phyloP scores from a whole-genome alignment of 2,888 invertebrate genomes.

The Heliconius cydno region DNA sequence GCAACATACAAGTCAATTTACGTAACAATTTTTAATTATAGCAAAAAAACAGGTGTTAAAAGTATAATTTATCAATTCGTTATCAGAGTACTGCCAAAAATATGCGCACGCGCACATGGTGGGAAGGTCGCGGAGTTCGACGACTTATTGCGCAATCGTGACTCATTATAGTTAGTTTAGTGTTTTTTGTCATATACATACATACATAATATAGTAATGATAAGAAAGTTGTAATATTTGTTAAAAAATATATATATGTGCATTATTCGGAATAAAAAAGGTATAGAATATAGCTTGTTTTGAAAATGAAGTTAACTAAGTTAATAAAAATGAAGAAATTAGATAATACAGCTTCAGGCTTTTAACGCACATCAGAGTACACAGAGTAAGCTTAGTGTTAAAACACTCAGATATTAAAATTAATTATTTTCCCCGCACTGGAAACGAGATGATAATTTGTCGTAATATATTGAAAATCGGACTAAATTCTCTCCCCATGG shows the following conservation, averaged over 20 bases:
- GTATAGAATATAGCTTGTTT: neutral
- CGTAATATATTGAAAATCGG: too few species aligned
- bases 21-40: neutral
- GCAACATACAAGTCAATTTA: neutral
- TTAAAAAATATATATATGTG: too few species aligned
- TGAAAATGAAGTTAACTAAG: neutral
- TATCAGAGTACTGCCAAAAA: slow-evolving; percentile 31
- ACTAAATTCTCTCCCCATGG: too few species aligned
- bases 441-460: too few species aligned
- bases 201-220: slow-evolving; percentile 15
- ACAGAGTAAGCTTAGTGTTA: too few species aligned
- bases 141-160: slow-evolving; percentile 57
- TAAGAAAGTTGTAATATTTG: slow-evolving; percentile 13
- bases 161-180: slow-evolving; percentile 31
- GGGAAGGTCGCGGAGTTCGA: slow-evolving; percentile 58
- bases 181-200: neutral
- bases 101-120: slow-evolving; percentile 43
- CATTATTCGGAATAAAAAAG: too few species aligned
- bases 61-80: slow-evolving; percentile 21
- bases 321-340: too few species aligned
- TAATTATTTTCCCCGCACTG: too few species aligned
- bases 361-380: too few species aligned
- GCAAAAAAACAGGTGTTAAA: slow-evolving; percentile 29
- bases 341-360: too few species aligned
- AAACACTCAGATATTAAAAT: too few species aligned